A percentile compares a stretch with the other conserved stretches of the same genome.
phyloP scores from a whole-genome alignment of 1,140 invertebrate species.

The Schmidtea mediterranea region DNA sequence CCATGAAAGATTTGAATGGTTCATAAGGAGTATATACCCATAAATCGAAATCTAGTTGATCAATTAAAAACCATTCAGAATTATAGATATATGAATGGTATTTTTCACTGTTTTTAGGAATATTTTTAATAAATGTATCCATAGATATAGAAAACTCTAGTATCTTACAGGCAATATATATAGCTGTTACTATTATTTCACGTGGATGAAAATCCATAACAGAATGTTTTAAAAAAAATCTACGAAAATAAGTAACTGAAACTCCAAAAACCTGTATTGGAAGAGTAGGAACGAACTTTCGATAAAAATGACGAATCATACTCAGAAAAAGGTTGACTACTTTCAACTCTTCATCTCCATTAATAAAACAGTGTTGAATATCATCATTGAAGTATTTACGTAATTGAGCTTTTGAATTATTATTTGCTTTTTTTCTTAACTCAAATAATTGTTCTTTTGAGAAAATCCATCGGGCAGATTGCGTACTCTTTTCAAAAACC shows the following conservation, averaged over 20 bases:
- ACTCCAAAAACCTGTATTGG: conserved; percentile 1
- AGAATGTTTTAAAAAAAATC: background rate
- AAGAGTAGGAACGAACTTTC: background rate
- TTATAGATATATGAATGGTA: background rate
- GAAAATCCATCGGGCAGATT: no score
- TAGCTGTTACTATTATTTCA: background rate
- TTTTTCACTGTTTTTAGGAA: background rate
- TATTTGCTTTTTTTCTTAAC: no score
- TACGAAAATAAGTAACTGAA: background rate
- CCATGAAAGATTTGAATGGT: no score
- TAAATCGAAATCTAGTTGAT: background rate
- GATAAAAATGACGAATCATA: no score
- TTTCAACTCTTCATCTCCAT: no score
- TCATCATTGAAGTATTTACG: no score
- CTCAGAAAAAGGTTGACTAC: no score
- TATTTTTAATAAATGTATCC: background rate
- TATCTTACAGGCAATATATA: conserved; percentile 1
- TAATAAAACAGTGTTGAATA: no score
- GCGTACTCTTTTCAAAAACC: no score
- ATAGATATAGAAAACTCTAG: background rate
- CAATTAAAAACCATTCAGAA: conserved; percentile 1
- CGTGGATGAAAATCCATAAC: conserved; percentile 4
- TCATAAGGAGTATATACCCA: background rate
- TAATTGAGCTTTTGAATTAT: no score
- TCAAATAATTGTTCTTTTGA: no score